Conservation (phyloP, 92 coral and sea anemone species). For the Desmophyllum pertusum region DNA sequence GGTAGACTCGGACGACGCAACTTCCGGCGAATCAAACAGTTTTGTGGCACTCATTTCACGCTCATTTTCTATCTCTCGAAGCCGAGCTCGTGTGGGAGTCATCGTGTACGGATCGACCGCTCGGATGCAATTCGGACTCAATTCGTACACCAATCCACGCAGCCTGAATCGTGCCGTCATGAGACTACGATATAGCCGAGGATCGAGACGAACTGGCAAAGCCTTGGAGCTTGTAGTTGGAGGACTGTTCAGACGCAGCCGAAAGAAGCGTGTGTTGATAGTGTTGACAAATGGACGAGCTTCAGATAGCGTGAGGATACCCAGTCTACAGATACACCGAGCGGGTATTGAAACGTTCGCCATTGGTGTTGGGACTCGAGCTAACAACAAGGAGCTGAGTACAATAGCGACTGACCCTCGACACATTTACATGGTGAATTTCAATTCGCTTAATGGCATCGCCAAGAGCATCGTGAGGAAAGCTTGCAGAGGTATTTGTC, state of each 20-base stretch:
- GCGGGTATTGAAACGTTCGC: constrained; percentile 68
- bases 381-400: constrained; percentile 57
- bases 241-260: constrained; percentile 48
- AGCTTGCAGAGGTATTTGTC: constrained; percentile 68
- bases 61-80: constrained; percentile 62
- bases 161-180: constrained; percentile 56
- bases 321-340: constrained; percentile 65
- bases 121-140: constrained; percentile 55
- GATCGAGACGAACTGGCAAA: constrained; percentile 66
- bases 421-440: constrained; percentile 68
- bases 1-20: constrained; percentile 62
- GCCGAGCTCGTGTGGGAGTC: constrained; percentile 66
- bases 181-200: constrained; percentile 49
- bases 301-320: constrained; percentile 58
- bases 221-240: constrained; percentile 45
- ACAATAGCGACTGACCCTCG: constrained; percentile 66
- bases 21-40: constrained; percentile 65
- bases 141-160: constrained; percentile 50
- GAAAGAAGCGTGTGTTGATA: constrained; percentile 49
- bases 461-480: constrained; percentile 59
- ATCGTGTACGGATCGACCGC: constrained; percentile 66
- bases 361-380: constrained; percentile 60
- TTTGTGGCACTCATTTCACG: constrained; percentile 56
- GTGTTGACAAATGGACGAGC: constrained; percentile 68
- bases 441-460: constrained; percentile 49